Base-by-base conservation (phyloP, 2,113 vertebrate species). In the Collichthys lucidus region DNA sequence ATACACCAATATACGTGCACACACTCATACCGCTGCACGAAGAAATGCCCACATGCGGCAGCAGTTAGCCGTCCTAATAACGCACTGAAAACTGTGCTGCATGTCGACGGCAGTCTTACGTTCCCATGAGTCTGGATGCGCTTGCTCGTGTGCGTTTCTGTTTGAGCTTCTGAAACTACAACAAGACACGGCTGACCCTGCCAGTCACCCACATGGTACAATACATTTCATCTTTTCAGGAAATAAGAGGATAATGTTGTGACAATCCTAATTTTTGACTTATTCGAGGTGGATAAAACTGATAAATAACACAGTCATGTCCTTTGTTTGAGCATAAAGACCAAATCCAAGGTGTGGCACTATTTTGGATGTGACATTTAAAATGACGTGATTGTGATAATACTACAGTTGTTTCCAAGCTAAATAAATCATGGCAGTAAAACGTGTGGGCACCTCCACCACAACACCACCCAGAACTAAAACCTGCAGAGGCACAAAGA, bases 21-120 rank as follows among this genome's bases (percentile, higher is more conserved):
- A 57, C 35, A 68, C 42, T 52, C 77, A 83, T 59, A 74, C 79
- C 16, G 11, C n/a, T 46, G 59, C 69, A 79, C 64, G 84, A 7
- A 77, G 55, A 79, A 79, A 78, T 16, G 69, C 42, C 60, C 57
- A 80, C 83, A 85, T 67, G 61, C 77, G 64, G 74, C 76, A 82
- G 57, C 85, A 84, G 63, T 83, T 84, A 85, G 68, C 82, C 31
- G 69, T 70, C 75, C 68, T 75, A 80, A 79, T 75, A 80, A 77
- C 70, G 55, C 46, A 76, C 55, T 77, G 60, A 80, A 82, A 85
- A 68, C 62, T 22, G 60, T 2, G 42, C 56, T 75, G 49, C 75
- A 60, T 49, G 64, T 83, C 83, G 64, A 74, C 64, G 71, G 85
- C 74, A 62, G n/a, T 84, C 74, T 22, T 31, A n/a, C 49, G 60